phyloP scores from a whole-genome alignment of 1,140 invertebrate species.

The Meloidogyne hapla region DNA sequence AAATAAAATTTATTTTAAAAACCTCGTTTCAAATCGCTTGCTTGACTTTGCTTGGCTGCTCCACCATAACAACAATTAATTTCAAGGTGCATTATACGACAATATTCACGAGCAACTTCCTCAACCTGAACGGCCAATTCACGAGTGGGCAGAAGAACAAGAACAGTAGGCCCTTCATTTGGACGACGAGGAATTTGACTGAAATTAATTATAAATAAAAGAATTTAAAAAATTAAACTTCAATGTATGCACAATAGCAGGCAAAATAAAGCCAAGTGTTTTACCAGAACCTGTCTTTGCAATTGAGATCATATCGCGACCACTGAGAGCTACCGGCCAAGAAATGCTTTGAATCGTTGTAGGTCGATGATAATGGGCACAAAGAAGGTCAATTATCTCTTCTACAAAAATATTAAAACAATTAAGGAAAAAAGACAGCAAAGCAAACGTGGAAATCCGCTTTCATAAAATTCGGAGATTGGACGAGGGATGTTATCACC shows the following conservation, averaged over 20 bases:
- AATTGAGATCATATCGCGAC: conserved; percentile 75
- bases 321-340: conserved; percentile 76
- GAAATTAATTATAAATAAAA: conserved; percentile 82
- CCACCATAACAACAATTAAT: conserved; percentile 94
- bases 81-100: conserved; percentile 77
- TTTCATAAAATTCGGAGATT: conserved; percentile 60
- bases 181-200: conserved; percentile 72
- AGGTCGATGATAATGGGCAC: conserved; percentile 56
- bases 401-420: conserved; percentile 34
- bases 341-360: conserved; percentile 65
- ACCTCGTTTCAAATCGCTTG: conserved; percentile 76
- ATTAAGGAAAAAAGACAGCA: not conserved
- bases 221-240: conserved; percentile 50
- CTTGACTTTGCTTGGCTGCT: conserved; percentile 68
- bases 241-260: conserved; percentile 84
- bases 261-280: conserved; percentile 69
- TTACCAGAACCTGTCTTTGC: conserved; percentile 72
- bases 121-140: conserved; percentile 95
- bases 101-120: conserved; percentile 85
- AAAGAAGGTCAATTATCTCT: conserved; percentile 43
- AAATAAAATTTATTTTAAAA: not conserved
- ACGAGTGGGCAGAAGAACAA: conserved; percentile 87
- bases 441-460: conserved; percentile 46
- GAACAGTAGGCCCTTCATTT: conserved; percentile 59
- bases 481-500: conserved; percentile 57